Percentiles rank a stretch among this genome's conserved stretches.
Conservation (phyloP, 2,797 vertebrate genomes). For the Syngnathus rostellatus region DNA sequence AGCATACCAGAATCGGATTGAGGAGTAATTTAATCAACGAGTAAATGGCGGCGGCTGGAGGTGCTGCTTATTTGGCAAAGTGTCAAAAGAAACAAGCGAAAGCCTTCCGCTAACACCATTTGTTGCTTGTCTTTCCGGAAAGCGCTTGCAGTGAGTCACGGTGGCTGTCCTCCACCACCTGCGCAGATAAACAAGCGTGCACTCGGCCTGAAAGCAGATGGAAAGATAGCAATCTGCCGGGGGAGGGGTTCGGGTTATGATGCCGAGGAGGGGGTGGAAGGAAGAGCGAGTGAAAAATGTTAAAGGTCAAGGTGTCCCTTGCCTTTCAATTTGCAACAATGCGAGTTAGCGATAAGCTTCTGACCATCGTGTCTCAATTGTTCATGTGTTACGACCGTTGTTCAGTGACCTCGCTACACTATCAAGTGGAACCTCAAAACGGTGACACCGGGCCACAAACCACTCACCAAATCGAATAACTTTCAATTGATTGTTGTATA, state of each 20-base stretch:
- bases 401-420: background rate
- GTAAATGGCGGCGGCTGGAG: constrained; percentile 38
- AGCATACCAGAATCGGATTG: constrained; percentile 51
- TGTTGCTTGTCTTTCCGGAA: constrained; percentile 42
- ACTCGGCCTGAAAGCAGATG: constrained; percentile 25
- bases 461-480: too few species aligned
- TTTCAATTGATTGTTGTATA: too few species aligned
- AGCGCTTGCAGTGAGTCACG: constrained; percentile 39
- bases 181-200: constrained; percentile 32
- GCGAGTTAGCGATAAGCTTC: constrained; percentile 19
- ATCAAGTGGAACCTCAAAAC: background rate
- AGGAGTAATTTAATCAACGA: constrained; percentile 54
- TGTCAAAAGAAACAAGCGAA: constrained; percentile 9
- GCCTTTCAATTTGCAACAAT: constrained; percentile 47
- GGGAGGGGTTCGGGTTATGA: constrained; percentile 29
- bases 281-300: constrained; percentile 37
- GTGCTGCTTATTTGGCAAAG: constrained; percentile 30
- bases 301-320: constrained; percentile 61
- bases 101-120: constrained; percentile 40
- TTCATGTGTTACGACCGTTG: constrained; percentile 16
- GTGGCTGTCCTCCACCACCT: constrained; percentile 36
- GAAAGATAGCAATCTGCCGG: constrained; percentile 37
- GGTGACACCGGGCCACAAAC: background rate
- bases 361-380: constrained; percentile 44
- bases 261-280: constrained; percentile 32